Base-by-base conservation (phyloP, 2,113 vertebrate genomes). In the Eidolon helvum region DNA sequence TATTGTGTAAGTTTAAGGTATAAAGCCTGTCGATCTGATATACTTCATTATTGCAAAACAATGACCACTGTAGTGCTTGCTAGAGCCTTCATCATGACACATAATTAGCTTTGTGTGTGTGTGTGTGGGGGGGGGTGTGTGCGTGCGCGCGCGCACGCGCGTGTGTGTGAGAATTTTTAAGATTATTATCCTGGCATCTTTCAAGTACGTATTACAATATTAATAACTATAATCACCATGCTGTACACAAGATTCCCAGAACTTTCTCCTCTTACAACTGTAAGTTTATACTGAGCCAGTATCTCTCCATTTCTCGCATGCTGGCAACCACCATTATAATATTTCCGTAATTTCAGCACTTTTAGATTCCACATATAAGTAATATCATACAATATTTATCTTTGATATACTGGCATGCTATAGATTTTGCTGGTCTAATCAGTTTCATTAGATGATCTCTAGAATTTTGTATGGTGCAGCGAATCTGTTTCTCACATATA, bases 321-420 rank as follows among this genome's bases (percentile, higher is more conserved):
- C 53, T 43, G 16, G n/a, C 28, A 43, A 16, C 50, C 63, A 35
- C 18, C 15, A 15, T 53, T 63, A 55, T 53, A 1, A 2, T 86
- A 2, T 72, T 89, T 55, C 35, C 35, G 12, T 63, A 2, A 59
- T 57, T 50, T 66, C 18, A 38, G 30, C 4, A 7, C 48, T 65
- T 69, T 40, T 30, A 48, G 68, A 28, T 75, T 24, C 57, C 57
- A 24, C 9, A 48, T 55, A 1, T 48, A 75, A 48, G 22, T 45
- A 24, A 35, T 55, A 35, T 50, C 30, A 53, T 10, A 38, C n/a
- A 35, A 19, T 35, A 0, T 43, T 43, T 79, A 35, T 63, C 45
- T 86, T 69, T 40, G 4, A 12, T 33, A 45, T 4, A 26, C 2
- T 28, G 5, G 2, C 9, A 0, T 43, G 1, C 18, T 69, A 1